These are phyloP conservation scores for Abscondita cerata DNA, from an alignment of 2,888 invertebrate species.

Conservation along the genomic window DNA sequence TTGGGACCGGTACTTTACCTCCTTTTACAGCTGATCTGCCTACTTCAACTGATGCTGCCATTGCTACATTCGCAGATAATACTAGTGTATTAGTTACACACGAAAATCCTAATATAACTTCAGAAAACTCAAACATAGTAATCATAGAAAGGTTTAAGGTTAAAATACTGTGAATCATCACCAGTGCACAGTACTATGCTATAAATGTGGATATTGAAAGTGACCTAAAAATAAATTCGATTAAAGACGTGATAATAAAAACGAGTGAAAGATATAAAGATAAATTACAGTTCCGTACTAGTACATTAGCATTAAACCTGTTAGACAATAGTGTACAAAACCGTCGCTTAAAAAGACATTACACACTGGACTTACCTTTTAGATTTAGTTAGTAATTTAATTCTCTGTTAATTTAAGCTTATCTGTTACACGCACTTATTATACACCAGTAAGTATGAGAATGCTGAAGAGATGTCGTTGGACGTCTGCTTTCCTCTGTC, in stretches of 20 bases:
- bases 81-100: background rate
- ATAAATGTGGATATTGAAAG: conserved; percentile 3
- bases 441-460: conserved; percentile 3
- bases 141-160: no score
- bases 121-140: no score
- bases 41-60: background rate
- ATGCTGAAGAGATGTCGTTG: conserved; percentile 9
- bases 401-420: conserved; percentile 6
- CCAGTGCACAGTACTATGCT: no score
- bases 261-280: conserved; percentile 10
- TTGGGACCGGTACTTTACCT: conserved; percentile 6
- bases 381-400: background rate
- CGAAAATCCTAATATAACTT: no score
- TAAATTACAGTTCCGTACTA: conserved; percentile 4
- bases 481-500: conserved; percentile 8
- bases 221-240: conserved; percentile 4
- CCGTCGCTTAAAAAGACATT: conserved; percentile 12
- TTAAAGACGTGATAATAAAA: conserved; percentile 4
- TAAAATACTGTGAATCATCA: no score
- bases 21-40: background rate
- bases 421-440: background rate
- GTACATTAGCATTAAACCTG: conserved; percentile 5
- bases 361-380: conserved; percentile 6
- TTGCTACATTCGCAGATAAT: background rate
- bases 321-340: conserved; percentile 10